phyloP scores from a whole-genome alignment of 1,140 invertebrate species.

The Drosophila pachea region DNA sequence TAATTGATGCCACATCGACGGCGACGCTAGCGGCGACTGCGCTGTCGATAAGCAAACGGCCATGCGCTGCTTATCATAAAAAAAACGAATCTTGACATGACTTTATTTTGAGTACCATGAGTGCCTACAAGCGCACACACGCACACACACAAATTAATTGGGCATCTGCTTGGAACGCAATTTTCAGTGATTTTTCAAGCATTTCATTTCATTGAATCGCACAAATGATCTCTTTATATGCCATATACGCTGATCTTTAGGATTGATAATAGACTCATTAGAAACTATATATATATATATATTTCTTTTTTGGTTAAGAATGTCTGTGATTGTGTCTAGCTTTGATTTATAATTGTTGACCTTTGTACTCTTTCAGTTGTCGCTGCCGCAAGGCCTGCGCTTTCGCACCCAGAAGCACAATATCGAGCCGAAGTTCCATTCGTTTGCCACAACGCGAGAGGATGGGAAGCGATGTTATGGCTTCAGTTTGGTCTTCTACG shows the following conservation, averaged over 20 bases:
- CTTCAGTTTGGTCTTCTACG: conserved; percentile 96
- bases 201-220: background rate
- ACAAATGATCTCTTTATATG: conserved; percentile 1
- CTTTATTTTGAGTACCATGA: conserved; percentile 1
- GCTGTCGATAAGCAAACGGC: conserved; percentile 30
- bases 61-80: conserved; percentile 37
- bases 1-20: conserved; percentile 68
- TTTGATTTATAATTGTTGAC: conserved; percentile 6
- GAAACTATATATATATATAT: too few species aligned
- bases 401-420: conserved; percentile 97
- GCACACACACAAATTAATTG: background rate
- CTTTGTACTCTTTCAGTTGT: conserved; percentile 84
- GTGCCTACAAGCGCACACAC: background rate
- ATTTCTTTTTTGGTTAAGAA: background rate
- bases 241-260: background rate
- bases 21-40: conserved; percentile 23
- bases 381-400: conserved; percentile 93
- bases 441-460: conserved; percentile 97
- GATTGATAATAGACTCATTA: background rate
- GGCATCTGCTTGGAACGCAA: background rate
- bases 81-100: conserved; percentile 45
- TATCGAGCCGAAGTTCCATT: conserved; percentile 94
- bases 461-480: conserved; percentile 97
- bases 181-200: background rate
- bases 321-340: conserved; percentile 4